Evolutionary conservation across 2,113 vertebrate species (phyloP).

Genomic region (Spheniscus mendiculus): DNA sequence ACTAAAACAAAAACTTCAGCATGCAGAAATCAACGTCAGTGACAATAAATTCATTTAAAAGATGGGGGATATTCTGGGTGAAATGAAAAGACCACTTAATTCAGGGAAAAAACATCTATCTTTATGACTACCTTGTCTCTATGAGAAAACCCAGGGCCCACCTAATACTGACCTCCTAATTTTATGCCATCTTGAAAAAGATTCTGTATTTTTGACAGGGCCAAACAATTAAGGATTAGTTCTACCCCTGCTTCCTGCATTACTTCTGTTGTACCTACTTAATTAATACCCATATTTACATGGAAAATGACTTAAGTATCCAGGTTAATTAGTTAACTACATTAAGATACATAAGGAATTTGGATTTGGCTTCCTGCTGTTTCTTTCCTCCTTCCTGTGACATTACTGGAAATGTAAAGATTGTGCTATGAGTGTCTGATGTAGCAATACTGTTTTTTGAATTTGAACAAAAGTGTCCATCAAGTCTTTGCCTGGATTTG

Average conservation of each 20-base stretch:
- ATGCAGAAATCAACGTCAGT: neutral
- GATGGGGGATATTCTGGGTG: neutral
- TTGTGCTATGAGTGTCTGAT: neutral
- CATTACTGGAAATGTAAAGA: neutral
- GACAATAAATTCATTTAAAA: neutral
- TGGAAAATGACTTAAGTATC: neutral
- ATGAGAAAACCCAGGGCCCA: neutral
- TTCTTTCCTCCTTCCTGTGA: neutral
- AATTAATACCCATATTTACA: neutral
- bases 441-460: neutral
- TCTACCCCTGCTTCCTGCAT: neutral
- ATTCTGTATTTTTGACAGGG: neutral
- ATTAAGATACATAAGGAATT: neutral
- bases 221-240: neutral
- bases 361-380: neutral
- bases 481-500: neutral
- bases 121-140: neutral
- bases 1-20: neutral
- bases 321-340: neutral
- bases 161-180: neutral
- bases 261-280: neutral
- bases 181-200: neutral
- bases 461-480: neutral
- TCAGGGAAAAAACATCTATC: neutral
- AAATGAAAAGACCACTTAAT: neutral